Base-by-base conservation (phyloP, 1,140 invertebrate genomes). In the Penaeus indicus region DNA sequence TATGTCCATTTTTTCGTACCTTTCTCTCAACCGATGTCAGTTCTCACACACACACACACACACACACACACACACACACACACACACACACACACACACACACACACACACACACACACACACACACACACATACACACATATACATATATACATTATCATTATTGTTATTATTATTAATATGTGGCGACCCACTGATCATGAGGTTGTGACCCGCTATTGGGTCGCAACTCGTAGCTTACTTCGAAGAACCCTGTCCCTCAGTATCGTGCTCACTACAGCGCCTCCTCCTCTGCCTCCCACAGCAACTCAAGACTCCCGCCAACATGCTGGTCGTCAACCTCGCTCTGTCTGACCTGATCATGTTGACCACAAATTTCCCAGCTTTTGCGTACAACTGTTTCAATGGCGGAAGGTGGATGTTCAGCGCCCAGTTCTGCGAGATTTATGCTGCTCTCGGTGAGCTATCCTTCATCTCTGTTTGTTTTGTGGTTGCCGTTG, bases 301-400 rank as follows among this genome's bases (percentile, higher is more conserved):
- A 47, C 86, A 96, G 93, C 93, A 93, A 72, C 94, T 97, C 3
- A 94, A 96, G 91, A 97, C 96, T 25, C 97, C 97, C 21, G 96
- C 96, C 85, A 98, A 98, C 93, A 92, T 97, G 84, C 94, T 97
- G 60, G 95, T 97, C 19, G 95, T 97, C 69, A 98, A 98, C 93
- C 93, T 98, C 91, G 97, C 97, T 13, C 95, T 97, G 92, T 97
- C 96, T 18, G 97, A 98, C 92, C 97, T 98, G 91, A 93, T 95
- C 63, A 97, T 98, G 96, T 80, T 91, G 22, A 81, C 89, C 42
- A 90, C 91, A 27, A 89, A 91, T 64, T 95, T 95, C 90, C 96
- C 97, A 42, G 94, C 96, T 86, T 97, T 97, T 96, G 95, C 97
- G 61, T 94, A 97, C 89, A 98, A 97, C 93, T 96, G 96, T 92